A percentile compares a stretch with the other conserved stretches of the same genome.
These are phyloP conservation scores for Edolisoma coerulescens DNA, from an alignment of 2,113 vertebrate genomes.

Conservation along the genomic window DNA sequence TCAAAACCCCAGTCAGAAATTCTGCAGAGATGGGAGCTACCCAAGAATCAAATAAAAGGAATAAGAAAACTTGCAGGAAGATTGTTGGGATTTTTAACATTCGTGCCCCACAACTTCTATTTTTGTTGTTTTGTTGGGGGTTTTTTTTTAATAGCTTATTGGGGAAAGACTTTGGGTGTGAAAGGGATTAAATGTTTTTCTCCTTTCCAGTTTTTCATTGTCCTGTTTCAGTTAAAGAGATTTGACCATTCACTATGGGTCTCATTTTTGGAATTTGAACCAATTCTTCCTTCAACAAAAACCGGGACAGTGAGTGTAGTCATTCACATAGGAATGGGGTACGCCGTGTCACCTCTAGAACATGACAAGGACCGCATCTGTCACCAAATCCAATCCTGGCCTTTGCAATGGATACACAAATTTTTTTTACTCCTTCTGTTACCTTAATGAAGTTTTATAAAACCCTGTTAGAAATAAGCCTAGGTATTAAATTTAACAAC, in stretches of 20 bases:
- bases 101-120: neutral
- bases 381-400: neutral
- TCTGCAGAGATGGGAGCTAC: neutral
- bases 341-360: rapidly evolving
- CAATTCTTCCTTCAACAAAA: neutral
- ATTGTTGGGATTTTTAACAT: neutral
- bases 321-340: neutral
- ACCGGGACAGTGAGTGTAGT: neutral
- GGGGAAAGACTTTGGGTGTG: neutral
- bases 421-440: neutral
- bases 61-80: neutral
- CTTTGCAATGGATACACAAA: neutral
- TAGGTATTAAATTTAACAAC: neutral
- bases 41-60: neutral
- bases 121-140: neutral
- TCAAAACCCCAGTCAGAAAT: neutral
- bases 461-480: neutral
- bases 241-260: neutral
- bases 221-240: neutral
- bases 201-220: neutral
- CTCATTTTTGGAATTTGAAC: neutral
- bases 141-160: neutral
- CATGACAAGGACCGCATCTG: neutral
- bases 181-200: neutral
- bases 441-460: neutral